Base-by-base conservation (phyloP, 2,888 invertebrate genomes). In the Melanostoma scalare region DNA sequence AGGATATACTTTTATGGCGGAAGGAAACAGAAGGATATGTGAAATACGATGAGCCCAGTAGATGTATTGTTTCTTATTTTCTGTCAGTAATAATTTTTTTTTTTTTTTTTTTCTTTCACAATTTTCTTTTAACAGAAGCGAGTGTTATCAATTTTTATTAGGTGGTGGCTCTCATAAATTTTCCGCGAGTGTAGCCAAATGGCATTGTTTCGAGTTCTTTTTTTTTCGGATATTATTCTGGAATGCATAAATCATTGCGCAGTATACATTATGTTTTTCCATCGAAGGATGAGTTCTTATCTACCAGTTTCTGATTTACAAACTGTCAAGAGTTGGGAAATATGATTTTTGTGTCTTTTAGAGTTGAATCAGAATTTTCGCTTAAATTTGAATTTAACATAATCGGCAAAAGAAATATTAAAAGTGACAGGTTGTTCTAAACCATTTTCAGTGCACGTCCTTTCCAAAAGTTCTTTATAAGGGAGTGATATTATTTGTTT, bases 131-230 rank as follows among this genome's bases (percentile, higher is more conserved):
- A 72, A 68, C 61, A 82, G 20, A 20, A 20, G 61, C 36, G 56
- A 82, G 81, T 82, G 77, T 73, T 82, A 82, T 82, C 81, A 77
- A 82, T 77, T 82, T 82, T 82, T 82, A 82, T 82, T 82, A 82
- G 81, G 81, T 82, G 77, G 77, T 73, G 73, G 81, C 67, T 78
- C 73, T 55, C 77, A 72, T 73, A 82, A 63, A 77, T 77, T 56
- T 72, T 56, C 72, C 60, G 60, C 81, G 55, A 53, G 50, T 63
- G 56, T 33, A 63, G 20, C 8, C 33, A 5, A 40, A 52, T 56
- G 35, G 56, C 52, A 67, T 67, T 67, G 71, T 71, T 61, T n/a
- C 33, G 63, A 35, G 58, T 53, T 48, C 10, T 69, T 42, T 40
- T n/a, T 58, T 55, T 20, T 20, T n/a, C n/a, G 20, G 20, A 8